Percentiles rank a stretch among this genome's conserved stretches.
These are phyloP conservation scores for Drosophila tani DNA, from an alignment of 1,140 invertebrate genomes.

Conservation along the genomic window DNA sequence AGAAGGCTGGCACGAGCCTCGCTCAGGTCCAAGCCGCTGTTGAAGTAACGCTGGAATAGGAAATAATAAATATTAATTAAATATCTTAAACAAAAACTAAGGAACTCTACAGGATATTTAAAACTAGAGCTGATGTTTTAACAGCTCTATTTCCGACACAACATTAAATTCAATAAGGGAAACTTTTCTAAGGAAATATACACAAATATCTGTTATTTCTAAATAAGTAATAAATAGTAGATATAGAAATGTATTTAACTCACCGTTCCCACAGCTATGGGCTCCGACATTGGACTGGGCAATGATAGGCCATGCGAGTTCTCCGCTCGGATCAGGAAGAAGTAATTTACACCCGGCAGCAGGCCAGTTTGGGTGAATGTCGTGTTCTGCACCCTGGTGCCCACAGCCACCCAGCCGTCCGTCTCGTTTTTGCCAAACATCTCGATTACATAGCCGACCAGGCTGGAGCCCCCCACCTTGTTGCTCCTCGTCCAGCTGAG, in stretches of 20 bases:
- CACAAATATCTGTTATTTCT: not conserved
- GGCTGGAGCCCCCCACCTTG: conserved; percentile 91
- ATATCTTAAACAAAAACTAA: not conserved
- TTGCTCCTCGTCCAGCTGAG: conserved; percentile 92
- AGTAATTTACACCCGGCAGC: conserved; percentile 91
- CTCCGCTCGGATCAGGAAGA: conserved; percentile 94
- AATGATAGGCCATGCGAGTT: conserved; percentile 93
- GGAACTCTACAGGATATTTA: too few relatives aligned
- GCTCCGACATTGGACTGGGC: conserved; percentile 89
- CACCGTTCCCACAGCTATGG: conserved; percentile 85
- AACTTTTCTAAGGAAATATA: too few relatives aligned
- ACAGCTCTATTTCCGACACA: too few relatives aligned
- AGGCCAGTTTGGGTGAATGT: conserved; percentile 89
- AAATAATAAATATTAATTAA: not conserved
- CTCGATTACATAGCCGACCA: conserved; percentile 93
- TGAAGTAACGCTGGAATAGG: conserved; percentile 72
- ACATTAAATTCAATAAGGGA: not conserved
- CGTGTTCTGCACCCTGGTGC: conserved; percentile 87
- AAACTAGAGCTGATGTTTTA: too few relatives aligned
- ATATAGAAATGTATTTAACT: conserved; percentile 31
- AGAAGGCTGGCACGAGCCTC: conserved; percentile 89
- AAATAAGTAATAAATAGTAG: not conserved
- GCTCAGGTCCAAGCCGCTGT: conserved; percentile 86
- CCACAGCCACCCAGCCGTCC: conserved; percentile 87
- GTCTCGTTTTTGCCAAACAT: conserved; percentile 87